phyloP scores from a whole-genome alignment of 1,140 invertebrate genomes.

The Sitophilus oryzae region DNA sequence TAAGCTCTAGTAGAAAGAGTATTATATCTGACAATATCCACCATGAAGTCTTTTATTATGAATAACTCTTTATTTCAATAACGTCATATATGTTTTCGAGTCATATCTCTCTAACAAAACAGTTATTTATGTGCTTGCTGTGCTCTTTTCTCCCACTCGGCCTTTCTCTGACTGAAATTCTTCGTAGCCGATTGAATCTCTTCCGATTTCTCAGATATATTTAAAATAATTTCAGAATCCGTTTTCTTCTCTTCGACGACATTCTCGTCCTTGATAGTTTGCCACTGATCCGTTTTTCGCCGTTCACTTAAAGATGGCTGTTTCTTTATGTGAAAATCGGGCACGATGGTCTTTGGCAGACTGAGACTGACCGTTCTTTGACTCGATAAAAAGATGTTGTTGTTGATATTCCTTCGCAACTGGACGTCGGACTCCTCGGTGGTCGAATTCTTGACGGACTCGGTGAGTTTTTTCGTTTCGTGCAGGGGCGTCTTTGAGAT shows the following conservation, averaged over 20 bases:
- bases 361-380: constrained; percentile 33
- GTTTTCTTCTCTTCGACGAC: constrained; percentile 22
- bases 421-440: constrained; percentile 21
- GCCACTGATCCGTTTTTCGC: constrained; percentile 34
- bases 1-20: no score
- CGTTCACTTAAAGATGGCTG: constrained; percentile 32
- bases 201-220: constrained; percentile 32
- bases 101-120: no score
- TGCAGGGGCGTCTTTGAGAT: constrained; percentile 23
- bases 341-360: constrained; percentile 18
- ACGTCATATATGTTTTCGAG: no score
- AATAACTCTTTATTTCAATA: no score
- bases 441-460: constrained; percentile 7
- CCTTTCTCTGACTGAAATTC: constrained; percentile 65
- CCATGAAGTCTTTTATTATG: no score
- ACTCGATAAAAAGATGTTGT: constrained; percentile 30
- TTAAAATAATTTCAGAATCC: constrained; percentile 30
- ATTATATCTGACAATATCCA: no score
- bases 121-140: constrained; percentile 53
- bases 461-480: constrained; percentile 31
- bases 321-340: constrained; percentile 31
- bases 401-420: constrained; percentile 16
- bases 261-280: constrained; percentile 31
- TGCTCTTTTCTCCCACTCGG: constrained; percentile 66
- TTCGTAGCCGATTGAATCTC: constrained; percentile 51